Conservation (phyloP, 1,140 invertebrate species). For the Micrasema minimum region DNA sequence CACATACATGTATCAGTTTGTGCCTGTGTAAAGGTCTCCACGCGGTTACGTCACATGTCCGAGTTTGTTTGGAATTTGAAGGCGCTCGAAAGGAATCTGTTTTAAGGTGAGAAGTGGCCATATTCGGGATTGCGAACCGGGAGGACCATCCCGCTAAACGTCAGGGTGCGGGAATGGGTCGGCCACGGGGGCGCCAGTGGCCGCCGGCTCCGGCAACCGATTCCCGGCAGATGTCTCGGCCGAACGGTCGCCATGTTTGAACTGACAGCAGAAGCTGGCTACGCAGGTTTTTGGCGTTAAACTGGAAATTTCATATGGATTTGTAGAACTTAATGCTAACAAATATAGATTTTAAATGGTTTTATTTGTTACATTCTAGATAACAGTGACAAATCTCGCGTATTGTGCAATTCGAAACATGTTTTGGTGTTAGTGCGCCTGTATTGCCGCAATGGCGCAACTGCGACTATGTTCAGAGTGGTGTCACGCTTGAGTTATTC, state of each 20-base stretch:
- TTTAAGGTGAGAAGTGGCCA: constrained; percentile 19
- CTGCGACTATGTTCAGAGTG: constrained; percentile 37
- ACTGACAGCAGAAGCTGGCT: constrained; percentile 22
- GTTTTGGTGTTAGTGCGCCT: constrained; percentile 29
- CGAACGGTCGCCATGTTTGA: constrained; percentile 41
- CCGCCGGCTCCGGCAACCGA: constrained; percentile 26
- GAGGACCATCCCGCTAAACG: neutral
- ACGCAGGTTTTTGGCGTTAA: constrained; percentile 8
- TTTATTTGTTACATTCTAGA: neutral
- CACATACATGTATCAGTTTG: constrained; percentile 35
- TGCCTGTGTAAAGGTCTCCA: constrained; percentile 44
- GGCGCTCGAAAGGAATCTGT: constrained; percentile 4
- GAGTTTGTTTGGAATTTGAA: constrained; percentile 28
- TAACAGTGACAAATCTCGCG: neutral
- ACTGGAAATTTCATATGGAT: neutral
- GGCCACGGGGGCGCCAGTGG: neutral
- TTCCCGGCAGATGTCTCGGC: constrained; percentile 42
- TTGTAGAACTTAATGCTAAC: too few relatives aligned
- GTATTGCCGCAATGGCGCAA: constrained; percentile 36
- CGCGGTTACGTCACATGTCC: constrained; percentile 46
- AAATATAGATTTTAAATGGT: too few relatives aligned
- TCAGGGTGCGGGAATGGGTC: neutral
- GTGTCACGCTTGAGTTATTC: constrained; percentile 20
- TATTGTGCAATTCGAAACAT: constrained; percentile 22
- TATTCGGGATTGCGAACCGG: neutral